phyloP scores from a whole-genome alignment of 2,797 vertebrate species.

The Spea hammondii region DNA sequence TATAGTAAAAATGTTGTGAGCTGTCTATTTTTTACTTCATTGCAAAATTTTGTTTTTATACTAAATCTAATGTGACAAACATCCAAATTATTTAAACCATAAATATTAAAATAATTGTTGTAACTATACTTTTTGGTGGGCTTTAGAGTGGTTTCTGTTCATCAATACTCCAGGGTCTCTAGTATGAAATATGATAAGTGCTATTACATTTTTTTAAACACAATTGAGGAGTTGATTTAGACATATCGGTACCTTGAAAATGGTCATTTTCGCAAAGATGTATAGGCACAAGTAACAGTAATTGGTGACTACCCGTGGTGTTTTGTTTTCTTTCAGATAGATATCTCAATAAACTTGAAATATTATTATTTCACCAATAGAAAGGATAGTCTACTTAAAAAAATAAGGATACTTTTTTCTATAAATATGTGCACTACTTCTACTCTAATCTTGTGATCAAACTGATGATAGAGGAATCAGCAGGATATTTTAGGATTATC shows the following conservation, averaged over 20 bases:
- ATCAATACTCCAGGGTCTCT: slow-evolving; percentile 19
- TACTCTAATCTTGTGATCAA: slow-evolving; percentile 13
- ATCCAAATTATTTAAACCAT: neutral
- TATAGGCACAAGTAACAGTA: slow-evolving; percentile 53
- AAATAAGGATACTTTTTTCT: slow-evolving; percentile 22
- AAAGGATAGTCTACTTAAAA: neutral
- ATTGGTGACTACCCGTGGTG: slow-evolving; percentile 55
- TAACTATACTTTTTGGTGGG: slow-evolving; percentile 44
- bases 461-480: slow-evolving; percentile 35
- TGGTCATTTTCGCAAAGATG: slow-evolving; percentile 57
- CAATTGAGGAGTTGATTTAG: slow-evolving; percentile 54
- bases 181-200: slow-evolving; percentile 48
- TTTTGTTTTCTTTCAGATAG: slow-evolving; percentile 60
- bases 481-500: slow-evolving; percentile 19
- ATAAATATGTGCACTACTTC: slow-evolving; percentile 35
- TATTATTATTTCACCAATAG: slow-evolving; percentile 12
- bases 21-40: no score
- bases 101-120: neutral
- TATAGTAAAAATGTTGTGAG: no score
- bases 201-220: slow-evolving; percentile 30
- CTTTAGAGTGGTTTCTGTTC: slow-evolving; percentile 41
- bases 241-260: slow-evolving; percentile 57
- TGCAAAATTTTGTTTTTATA: no score
- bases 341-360: slow-evolving; percentile 25
- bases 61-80: no score